A percentile compares a stretch with the other conserved stretches of the same genome.
phyloP scores from a whole-genome alignment of 1,140 invertebrate genomes.

The Cyphomyrmex costatus region DNA sequence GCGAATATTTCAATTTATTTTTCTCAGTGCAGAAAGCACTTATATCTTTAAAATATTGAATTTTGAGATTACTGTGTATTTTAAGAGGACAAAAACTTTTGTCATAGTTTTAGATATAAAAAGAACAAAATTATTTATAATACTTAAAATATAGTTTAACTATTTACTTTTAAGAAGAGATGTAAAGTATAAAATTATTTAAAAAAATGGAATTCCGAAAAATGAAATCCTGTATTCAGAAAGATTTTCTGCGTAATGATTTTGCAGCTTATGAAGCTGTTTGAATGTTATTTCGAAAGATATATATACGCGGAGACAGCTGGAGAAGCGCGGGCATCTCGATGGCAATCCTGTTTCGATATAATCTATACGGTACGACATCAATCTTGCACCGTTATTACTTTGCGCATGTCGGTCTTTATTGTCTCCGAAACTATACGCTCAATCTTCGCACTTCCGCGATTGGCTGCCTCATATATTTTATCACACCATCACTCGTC shows the following conservation, averaged over 20 bases:
- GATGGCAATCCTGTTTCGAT: slow-evolving; percentile 39
- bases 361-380: slow-evolving; percentile 37
- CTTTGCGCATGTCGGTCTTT: slow-evolving; percentile 7
- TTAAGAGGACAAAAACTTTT: background rate
- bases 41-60: background rate
- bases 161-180: background rate
- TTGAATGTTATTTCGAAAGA: slow-evolving; percentile 22
- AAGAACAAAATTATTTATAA: too few species aligned
- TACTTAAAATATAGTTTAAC: too few species aligned
- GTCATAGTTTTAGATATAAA: background rate
- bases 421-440: slow-evolving; percentile 49
- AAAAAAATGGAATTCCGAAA: background rate
- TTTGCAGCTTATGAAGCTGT: slow-evolving; percentile 5
- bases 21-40: too few species aligned
- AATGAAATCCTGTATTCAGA: background rate
- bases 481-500: slow-evolving; percentile 23
- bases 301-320: background rate
- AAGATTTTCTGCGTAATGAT: background rate
- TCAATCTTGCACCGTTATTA: slow-evolving; percentile 61
- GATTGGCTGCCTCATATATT: slow-evolving; percentile 22
- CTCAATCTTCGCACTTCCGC: slow-evolving; percentile 36
- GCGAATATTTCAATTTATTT: too few species aligned
- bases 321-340: slow-evolving; percentile 9
- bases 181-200: background rate
- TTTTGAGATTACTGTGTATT: background rate